Evolutionary conservation across 2,888 invertebrate species (phyloP), one percentile per base, ranked within the genome.

Genomic region (Cryptosula pallasiana): DNA sequence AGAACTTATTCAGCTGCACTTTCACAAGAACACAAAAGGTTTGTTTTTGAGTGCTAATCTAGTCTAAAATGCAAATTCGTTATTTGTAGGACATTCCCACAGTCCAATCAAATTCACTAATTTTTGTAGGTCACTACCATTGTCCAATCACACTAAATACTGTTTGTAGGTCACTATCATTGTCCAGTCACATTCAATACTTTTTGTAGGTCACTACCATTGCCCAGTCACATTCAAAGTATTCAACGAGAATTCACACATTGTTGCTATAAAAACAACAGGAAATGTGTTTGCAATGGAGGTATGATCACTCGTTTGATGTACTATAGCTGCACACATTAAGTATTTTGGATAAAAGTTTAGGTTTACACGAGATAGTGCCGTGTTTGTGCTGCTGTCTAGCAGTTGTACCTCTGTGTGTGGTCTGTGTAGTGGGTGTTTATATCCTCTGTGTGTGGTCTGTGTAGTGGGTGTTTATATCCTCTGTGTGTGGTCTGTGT

Each of bases 281-380:
- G 99, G 99, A 34, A 98, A 99, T 88, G 96, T 99, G 0, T 99
- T 91, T 84, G 92, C 92, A 0, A 90, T 91, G 87, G 97, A 99
- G 80, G 88, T 87, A 80, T 79, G 78, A 9, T 25, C 3, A 16
- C 5, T 45, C 9, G 9, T 45, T 9, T 13, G 20, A 13, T 45
- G 9, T 45, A 13, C 45, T 45, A 45, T 9, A 45, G 20, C 20
- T 45, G 20, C 20, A 45, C 20, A 45, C 9, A 45, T 45, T 45
- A 45, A 45, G 9, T 45, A 13, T n/a, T n/a, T n/a, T n/a, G n/a
- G n/a, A n/a, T n/a, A n/a, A n/a, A n/a, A n/a, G n/a, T n/a, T n/a
- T n/a, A n/a, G n/a, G n/a, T n/a, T n/a, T n/a, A n/a, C n/a, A n/a
- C n/a, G n/a, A n/a, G n/a, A n/a, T n/a, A n/a, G n/a, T n/a, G n/a